Evolutionary conservation across 2,113 vertebrate species (phyloP).

Genomic region (Chloebia gouldiae): DNA sequence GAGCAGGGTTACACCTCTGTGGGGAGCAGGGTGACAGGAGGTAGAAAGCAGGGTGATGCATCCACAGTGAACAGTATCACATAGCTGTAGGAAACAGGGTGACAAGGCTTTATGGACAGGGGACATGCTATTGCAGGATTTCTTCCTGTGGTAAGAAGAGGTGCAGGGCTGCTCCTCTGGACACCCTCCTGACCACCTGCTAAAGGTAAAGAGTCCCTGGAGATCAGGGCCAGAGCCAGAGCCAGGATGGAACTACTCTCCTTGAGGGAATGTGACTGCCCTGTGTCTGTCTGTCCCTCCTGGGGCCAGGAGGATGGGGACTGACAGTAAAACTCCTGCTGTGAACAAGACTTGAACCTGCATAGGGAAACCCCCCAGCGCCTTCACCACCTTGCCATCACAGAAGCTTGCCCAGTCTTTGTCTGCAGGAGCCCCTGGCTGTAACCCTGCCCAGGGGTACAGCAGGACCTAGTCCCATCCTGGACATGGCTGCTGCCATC

Average conservation of each 20-base stretch:
- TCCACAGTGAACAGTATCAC: too few species aligned
- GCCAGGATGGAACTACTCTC: too few species aligned
- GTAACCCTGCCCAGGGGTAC: neutral
- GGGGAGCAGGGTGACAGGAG: too few species aligned
- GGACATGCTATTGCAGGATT: neutral
- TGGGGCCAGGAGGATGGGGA: neutral
- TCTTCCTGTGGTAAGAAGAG: neutral
- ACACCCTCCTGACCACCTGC: too few species aligned
- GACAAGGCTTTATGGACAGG: too few species aligned
- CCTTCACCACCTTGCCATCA: slow-evolving; percentile 28
- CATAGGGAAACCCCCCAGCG: neutral
- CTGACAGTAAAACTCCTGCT: slow-evolving; percentile 4
- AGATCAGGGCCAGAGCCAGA: too few species aligned
- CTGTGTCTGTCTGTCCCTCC: accelerated
- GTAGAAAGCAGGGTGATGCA: neutral
- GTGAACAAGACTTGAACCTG: slow-evolving; percentile 44
- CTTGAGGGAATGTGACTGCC: accelerated
- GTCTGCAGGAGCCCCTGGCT: neutral
- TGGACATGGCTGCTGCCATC: accelerated
- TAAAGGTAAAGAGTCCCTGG: neutral
- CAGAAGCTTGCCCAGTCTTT: accelerated
- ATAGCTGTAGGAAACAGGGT: neutral
- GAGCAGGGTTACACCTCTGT: neutral
- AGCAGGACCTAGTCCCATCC: neutral
- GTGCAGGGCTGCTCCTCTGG: neutral